Conservation (phyloP, 2,888 invertebrate species). For the Oxyteleia sp. region DNA sequence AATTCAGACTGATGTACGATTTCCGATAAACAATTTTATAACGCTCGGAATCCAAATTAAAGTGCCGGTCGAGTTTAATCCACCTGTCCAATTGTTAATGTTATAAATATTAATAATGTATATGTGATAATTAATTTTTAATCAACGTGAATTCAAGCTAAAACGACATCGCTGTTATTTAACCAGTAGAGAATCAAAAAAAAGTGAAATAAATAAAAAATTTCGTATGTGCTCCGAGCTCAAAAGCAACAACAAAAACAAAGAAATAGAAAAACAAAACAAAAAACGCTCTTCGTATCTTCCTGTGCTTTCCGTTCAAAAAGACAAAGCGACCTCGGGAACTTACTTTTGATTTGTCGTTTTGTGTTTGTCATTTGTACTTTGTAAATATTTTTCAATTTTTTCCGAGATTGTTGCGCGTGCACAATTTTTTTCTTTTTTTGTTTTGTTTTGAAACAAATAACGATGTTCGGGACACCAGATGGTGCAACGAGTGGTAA, state of each 20-base stretch:
- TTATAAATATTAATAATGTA: slow-evolving; percentile 81
- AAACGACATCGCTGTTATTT: slow-evolving; percentile 79
- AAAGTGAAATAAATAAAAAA: slow-evolving; percentile 6
- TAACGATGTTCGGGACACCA: slow-evolving; percentile 1
- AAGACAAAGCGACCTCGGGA: too few relatives aligned
- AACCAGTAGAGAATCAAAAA: slow-evolving; percentile 75
- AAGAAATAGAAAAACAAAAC: too few relatives aligned
- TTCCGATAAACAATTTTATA: slow-evolving; percentile 21
- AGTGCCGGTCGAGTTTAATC: slow-evolving; percentile 76
- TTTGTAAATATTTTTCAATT: background rate
- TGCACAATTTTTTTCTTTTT: background rate
- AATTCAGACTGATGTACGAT: slow-evolving; percentile 38
- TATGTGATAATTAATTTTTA: slow-evolving; percentile 85
- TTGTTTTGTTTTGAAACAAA: background rate
- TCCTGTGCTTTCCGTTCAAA: too few relatives aligned
- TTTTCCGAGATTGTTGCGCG: slow-evolving; percentile 9
- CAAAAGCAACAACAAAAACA: slow-evolving; percentile 15
- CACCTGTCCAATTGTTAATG: slow-evolving; percentile 81
- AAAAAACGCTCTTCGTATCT: too few relatives aligned
- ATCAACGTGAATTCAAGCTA: slow-evolving; percentile 80
- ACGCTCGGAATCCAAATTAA: slow-evolving; percentile 28
- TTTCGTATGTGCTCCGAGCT: slow-evolving; percentile 77
- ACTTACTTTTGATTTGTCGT: too few relatives aligned
- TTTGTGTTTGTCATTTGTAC: background rate
- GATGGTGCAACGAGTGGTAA: background rate